Base-by-base conservation (phyloP, 2,113 vertebrate genomes). In the Eulemur macaco region DNA sequence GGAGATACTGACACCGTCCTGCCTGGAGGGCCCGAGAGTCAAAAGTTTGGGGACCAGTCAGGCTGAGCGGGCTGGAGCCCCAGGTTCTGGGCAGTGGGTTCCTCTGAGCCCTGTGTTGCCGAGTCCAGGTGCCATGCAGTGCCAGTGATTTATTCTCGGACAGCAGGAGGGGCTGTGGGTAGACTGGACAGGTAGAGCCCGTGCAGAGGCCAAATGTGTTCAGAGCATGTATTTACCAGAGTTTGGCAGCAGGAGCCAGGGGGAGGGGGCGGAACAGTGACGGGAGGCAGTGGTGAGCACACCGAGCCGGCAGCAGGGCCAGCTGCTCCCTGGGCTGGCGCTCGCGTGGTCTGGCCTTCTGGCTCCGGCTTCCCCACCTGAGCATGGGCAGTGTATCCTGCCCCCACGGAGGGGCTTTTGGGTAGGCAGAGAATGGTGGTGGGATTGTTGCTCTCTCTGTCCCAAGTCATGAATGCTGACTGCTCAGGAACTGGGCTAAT, bases 201-300 rank as follows among this genome's bases (percentile, higher is more conserved):
- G 21, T 21, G 29, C 37, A 27, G 5, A 39, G 63, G 45, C 27
- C 11, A 87, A 27, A 5, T 18, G 21, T 60, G 12, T 42, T 86
- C n/a, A n/a, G 29, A 50, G n/a, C 58, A 2, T 31, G 13, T 37
- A 23, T 17, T 54, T 39, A 50, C 34, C 73, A 50, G 21, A 23
- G 18, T 54, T 56, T 77, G 60, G 66, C 42, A 29, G 20, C 56
- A 60, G 84, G 68, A 29, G 13, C 42, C 84, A 18, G 74, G 8
- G 0, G 2, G 7, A 27, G 47, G 6, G 29, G 27, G 29, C 0
- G 0, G 37, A 20, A 39, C 12, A 31, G 68, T 20, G n/a, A 20
- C 23, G 29, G 42, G n/a, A 11, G 1, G 52, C 60, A 11, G 82
- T 1, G 14, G 39, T 42, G 37, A 34, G 37, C 81, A 50, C 60